Conservation (phyloP, 1,140 invertebrate species). For the Drosophila tsacasi region DNA sequence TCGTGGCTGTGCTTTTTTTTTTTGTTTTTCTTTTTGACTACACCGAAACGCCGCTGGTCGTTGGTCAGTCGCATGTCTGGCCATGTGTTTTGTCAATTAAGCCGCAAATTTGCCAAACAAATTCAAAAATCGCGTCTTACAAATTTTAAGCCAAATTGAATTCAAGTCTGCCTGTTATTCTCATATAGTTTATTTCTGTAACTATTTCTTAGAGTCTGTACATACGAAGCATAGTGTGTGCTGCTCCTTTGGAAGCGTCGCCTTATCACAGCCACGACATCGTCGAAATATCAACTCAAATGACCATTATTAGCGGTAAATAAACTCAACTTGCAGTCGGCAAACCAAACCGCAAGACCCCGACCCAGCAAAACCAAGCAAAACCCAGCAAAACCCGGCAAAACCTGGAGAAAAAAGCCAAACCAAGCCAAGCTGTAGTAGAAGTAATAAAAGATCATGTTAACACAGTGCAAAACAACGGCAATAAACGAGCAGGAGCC, state of each 20-base stretch:
- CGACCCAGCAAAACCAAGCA: constrained; percentile 10
- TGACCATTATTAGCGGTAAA: constrained; percentile 84
- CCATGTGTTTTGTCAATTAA: constrained; percentile 83
- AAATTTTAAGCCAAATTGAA: constrained; percentile 68
- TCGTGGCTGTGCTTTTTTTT: constrained; percentile 19
- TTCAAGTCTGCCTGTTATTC: constrained; percentile 26
- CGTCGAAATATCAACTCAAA: constrained; percentile 74
- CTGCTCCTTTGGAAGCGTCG: constrained; percentile 24
- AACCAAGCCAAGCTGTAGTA: constrained; percentile 37
- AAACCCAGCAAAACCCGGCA: constrained; percentile 10
- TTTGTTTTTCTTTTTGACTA: constrained; percentile 29
- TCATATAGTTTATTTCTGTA: constrained; percentile 16
- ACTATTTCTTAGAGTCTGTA: not conserved
- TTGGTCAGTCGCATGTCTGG: constrained; percentile 52
- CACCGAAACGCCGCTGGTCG: constrained; percentile 72
- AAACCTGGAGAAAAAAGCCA: constrained; percentile 14
- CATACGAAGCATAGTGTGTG: not conserved
- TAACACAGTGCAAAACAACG: constrained; percentile 66
- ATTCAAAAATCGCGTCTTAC: constrained; percentile 79
- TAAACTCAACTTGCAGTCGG: constrained; percentile 65
- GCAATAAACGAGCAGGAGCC: constrained; percentile 33
- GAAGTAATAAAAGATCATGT: constrained; percentile 81
- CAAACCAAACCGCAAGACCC: constrained; percentile 41
- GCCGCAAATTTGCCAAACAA: constrained; percentile 80
- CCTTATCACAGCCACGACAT: constrained; percentile 74